Base-by-base conservation (phyloP, 2,888 invertebrate species). In the Hemithea aestivaria region DNA sequence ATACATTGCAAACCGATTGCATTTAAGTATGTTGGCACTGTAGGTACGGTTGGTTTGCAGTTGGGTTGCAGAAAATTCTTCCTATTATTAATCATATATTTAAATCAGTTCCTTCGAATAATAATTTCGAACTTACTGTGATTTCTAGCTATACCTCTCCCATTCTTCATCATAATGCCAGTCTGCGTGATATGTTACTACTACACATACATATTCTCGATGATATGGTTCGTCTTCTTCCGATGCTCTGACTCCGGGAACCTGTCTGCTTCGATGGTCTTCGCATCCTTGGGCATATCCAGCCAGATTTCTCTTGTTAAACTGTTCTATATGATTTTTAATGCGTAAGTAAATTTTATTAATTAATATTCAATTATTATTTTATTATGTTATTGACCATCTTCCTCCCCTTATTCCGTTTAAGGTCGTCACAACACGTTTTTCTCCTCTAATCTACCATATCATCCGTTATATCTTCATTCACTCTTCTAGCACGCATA, bases 211-310 rank as follows among this genome's bases (percentile, higher is more conserved):
- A 36, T 69, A 3, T 29, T 72, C 8, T 79, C 76, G 0, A 61
- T 69, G 59, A 1, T 52, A 1, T 80, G 78, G 76, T 77, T 72
- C 43, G 66, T 78, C 2, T 68, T 68, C 39, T 42, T 57, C 23
- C 57, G 61, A 0, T 60, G 58, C 9, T 44, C 28, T 1, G 48
- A 65, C 34, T 71, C 65, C 0, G 62, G 66, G 0, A 66, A 73
- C 41, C 20, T 70, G 25, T 37, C 66, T 1, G 43, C 62, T 0
- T 67, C 69, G 0, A 53, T 72, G 28, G 48, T 79, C 0, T 58
- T 70, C 22, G 58, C 74, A 25, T 73, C 79, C 0, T 50, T 78
- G 3, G 66, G 63, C 0, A 34, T 58, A n/a, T 48, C 63, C 32
- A 75, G 79, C 37, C 62, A 66, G 11, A 70, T 73, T 1, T 66